These are phyloP conservation scores for Onychomys torridus DNA, from an alignment of 2,797 vertebrate species.

Conservation along the genomic window DNA sequence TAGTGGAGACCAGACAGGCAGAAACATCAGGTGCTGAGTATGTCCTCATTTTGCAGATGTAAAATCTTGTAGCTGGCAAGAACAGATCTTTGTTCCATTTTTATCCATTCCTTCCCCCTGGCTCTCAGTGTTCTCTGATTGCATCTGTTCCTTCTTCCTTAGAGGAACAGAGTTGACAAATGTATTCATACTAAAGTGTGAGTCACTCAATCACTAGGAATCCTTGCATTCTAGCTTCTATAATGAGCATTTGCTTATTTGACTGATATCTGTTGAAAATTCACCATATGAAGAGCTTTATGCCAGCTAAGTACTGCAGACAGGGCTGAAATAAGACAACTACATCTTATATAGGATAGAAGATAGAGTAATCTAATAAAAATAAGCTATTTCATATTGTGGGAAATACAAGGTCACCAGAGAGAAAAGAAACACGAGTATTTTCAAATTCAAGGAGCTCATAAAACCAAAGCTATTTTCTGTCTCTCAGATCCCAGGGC, in stretches of 20 bases:
- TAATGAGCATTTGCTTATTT: constrained; percentile 58
- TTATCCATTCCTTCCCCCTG: constrained; percentile 71
- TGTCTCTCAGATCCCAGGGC: background rate
- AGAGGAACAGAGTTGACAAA: constrained; percentile 79
- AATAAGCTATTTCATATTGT: constrained; percentile 16
- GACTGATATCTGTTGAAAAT: constrained; percentile 11
- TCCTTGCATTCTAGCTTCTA: constrained; percentile 66
- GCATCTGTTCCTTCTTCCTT: constrained; percentile 78
- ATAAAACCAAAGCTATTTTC: background rate
- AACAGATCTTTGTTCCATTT: constrained; percentile 67
- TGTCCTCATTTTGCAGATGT: constrained; percentile 66
- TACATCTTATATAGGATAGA: background rate
- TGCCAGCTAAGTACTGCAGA: background rate
- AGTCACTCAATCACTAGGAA: constrained; percentile 78
- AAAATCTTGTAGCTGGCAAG: constrained; percentile 67
- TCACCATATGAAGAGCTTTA: background rate
- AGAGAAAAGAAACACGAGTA: background rate
- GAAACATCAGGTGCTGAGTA: constrained; percentile 42
- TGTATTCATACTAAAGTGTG: constrained; percentile 74
- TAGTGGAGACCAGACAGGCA: background rate
- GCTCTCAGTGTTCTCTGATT: constrained; percentile 75
- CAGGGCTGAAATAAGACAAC: constrained; percentile 12
- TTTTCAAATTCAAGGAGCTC: constrained; percentile 35
- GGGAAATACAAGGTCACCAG: background rate
- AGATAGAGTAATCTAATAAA: background rate